phyloP scores from a whole-genome alignment of 2,888 invertebrate species.

The Papilio elwesi region DNA sequence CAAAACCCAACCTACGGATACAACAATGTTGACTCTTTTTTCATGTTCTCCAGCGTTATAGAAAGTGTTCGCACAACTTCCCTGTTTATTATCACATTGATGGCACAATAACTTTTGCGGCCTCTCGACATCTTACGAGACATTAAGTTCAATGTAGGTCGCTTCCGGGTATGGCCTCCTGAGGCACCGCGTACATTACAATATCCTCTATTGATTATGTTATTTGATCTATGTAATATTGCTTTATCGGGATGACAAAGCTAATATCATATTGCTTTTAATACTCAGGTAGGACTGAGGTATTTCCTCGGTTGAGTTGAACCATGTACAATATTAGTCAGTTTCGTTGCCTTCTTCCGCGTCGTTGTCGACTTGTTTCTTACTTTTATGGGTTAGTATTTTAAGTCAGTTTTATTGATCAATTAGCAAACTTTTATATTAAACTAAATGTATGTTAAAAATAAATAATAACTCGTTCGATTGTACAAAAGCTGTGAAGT shows the following conservation, averaged over 20 bases:
- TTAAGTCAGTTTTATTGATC: too few relatives aligned
- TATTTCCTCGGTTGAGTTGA: too few relatives aligned
- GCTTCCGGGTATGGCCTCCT: slow-evolving; percentile 16
- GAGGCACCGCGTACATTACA: slow-evolving; percentile 1
- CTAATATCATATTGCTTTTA: too few relatives aligned
- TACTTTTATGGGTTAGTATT: too few relatives aligned
- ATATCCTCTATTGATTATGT: not conserved
- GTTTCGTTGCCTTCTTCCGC: too few relatives aligned
- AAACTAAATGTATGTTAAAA: not conserved
- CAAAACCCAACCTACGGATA: not conserved
- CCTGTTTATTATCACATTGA: slow-evolving; percentile 18
- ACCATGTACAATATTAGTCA: too few relatives aligned
- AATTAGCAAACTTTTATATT: too few relatives aligned
- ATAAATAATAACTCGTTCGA: not conserved
- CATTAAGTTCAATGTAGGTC: slow-evolving; percentile 35
- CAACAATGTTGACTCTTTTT: not conserved
- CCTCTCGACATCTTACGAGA: slow-evolving; percentile 33
- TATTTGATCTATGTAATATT: not conserved
- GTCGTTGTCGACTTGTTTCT: too few relatives aligned
- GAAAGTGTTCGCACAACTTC: slow-evolving; percentile 11
- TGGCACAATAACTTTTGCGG: slow-evolving; percentile 23
- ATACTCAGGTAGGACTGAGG: too few relatives aligned
- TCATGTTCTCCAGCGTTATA: not conserved
- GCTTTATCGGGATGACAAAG: not conserved
- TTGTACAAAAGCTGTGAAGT: not conserved